Evolutionary conservation across 1,140 invertebrate species (phyloP).

Genomic region (Condylostylus longicornis): DNA sequence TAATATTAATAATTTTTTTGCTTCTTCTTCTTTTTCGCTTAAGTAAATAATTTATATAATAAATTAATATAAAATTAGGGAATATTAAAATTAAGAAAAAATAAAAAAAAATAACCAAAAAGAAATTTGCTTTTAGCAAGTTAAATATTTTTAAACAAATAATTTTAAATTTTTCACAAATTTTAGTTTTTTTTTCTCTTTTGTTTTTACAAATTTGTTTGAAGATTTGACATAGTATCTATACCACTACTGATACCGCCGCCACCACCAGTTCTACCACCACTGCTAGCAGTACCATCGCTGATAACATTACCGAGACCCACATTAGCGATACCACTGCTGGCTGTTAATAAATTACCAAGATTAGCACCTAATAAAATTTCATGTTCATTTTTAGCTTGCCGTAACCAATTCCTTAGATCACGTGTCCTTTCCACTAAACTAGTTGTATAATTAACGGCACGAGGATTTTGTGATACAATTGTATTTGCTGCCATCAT

Average conservation of each 20-base stretch:
- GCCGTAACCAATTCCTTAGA: conserved; percentile 44
- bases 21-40: too few species aligned
- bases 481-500: conserved; percentile 31
- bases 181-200: too few species aligned
- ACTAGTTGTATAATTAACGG: conserved; percentile 36
- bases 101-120: too few species aligned
- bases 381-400: conserved; percentile 29
- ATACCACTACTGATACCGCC: conserved; percentile 1
- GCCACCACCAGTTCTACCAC: conserved; percentile 2
- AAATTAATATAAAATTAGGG: too few species aligned
- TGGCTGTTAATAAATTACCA: conserved; percentile 1
- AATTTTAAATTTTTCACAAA: too few species aligned
- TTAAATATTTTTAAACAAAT: too few species aligned
- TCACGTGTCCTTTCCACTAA: conserved; percentile 48
- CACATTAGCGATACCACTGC: not conserved
- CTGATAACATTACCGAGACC: conserved; percentile 1
- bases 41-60: too few species aligned
- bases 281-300: conserved; percentile 5
- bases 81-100: too few species aligned
- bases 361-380: conserved; percentile 14
- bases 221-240: too few species aligned
- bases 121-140: too few species aligned
- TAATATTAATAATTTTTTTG: too few species aligned
- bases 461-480: conserved; percentile 33
- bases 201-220: too few species aligned